Evolutionary conservation across 2,797 vertebrate species (phyloP).

Genomic region (Varecia variegata): DNA sequence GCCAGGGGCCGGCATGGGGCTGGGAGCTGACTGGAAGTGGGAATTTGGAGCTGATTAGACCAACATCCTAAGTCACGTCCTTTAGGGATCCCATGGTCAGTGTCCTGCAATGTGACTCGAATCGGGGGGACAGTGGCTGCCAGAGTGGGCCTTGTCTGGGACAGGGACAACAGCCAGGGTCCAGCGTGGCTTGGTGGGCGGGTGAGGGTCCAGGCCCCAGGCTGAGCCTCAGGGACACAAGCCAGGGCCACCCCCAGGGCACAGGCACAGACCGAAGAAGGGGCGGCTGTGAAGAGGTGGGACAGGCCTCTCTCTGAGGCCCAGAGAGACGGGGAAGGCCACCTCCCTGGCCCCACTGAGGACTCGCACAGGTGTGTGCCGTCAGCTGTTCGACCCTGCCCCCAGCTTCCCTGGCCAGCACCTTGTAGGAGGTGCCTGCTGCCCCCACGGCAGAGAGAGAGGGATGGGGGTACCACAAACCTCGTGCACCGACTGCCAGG

Average conservation of each 20-base stretch:
- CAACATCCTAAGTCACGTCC: background rate
- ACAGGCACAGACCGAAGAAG: background rate
- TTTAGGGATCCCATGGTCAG: background rate
- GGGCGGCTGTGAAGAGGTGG: background rate
- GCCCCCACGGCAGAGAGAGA: background rate
- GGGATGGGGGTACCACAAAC: background rate
- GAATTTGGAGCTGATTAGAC: background rate
- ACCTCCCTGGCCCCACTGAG: background rate
- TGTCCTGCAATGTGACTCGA: background rate
- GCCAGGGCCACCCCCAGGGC: too few species aligned
- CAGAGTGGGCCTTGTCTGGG: background rate
- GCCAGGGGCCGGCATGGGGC: background rate
- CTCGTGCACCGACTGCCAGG: background rate
- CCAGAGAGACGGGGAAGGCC: background rate
- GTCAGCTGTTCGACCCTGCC: background rate
- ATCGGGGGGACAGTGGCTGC: background rate
- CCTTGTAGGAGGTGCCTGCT: constrained; percentile 24
- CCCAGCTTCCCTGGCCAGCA: background rate
- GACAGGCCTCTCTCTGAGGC: background rate
- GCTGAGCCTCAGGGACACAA: background rate
- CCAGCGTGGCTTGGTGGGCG: background rate
- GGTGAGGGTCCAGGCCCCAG: background rate
- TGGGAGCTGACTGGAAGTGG: background rate
- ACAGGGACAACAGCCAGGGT: background rate
- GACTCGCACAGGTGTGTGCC: background rate